phyloP scores from a whole-genome alignment of 1,140 invertebrate genomes.

The Apis laboriosa region DNA sequence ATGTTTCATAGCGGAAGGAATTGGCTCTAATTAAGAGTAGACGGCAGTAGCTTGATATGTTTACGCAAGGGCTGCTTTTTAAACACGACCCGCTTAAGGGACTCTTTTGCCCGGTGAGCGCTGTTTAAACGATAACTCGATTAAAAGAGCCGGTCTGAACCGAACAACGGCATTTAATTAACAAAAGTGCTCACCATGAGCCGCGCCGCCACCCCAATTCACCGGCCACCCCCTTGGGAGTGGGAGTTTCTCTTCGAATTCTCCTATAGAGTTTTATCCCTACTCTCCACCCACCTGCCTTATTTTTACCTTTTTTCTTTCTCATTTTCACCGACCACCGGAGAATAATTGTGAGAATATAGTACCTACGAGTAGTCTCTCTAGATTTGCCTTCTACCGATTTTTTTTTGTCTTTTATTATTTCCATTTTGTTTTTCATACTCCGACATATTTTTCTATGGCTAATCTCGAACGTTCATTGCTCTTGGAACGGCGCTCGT shows the following conservation, averaged over 20 bases:
- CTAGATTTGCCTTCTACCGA: constrained; percentile 31
- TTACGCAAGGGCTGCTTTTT: constrained; percentile 69
- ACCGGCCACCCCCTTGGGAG: neutral
- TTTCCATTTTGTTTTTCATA: constrained; percentile 43
- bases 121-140: constrained; percentile 78
- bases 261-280: neutral
- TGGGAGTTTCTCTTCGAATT: constrained; percentile 50
- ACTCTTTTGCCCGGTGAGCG: constrained; percentile 67
- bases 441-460: neutral
- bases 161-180: constrained; percentile 79
- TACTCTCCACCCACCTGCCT: neutral
- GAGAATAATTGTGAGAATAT: constrained; percentile 64
- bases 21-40: constrained; percentile 73
- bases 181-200: constrained; percentile 76
- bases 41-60: constrained; percentile 72
- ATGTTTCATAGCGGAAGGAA: constrained; percentile 43
- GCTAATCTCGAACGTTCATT: neutral
- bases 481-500: neutral
- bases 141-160: constrained; percentile 75
- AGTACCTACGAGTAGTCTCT: constrained; percentile 46
- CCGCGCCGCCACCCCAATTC: constrained; percentile 55
- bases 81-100: constrained; percentile 68
- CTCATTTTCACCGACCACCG: constrained; percentile 39
- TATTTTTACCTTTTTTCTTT: constrained; percentile 22
- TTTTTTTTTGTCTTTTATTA: constrained; percentile 43